phyloP scores from a whole-genome alignment of 1,140 invertebrate genomes.

The Tenebrio molitor region DNA sequence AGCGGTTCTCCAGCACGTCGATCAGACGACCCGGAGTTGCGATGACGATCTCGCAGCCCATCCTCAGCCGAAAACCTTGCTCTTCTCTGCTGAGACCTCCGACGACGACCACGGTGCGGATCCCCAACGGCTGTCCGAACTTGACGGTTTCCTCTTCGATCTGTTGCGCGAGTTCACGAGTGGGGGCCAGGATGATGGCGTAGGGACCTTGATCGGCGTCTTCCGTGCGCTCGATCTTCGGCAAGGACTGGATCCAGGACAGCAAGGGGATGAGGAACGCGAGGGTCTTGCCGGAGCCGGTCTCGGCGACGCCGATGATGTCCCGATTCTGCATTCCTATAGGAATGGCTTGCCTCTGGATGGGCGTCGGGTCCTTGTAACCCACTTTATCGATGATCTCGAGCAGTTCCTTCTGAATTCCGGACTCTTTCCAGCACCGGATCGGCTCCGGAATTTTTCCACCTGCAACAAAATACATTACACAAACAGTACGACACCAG shows the following conservation, averaged over 20 bases:
- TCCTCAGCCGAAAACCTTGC: constrained; percentile 95
- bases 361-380: constrained; percentile 98
- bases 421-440: constrained; percentile 94
- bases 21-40: constrained; percentile 99
- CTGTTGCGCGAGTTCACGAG: constrained; percentile 98
- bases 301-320: constrained; percentile 99
- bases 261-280: constrained; percentile 98
- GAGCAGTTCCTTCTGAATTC: constrained; percentile 91
- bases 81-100: constrained; percentile 98
- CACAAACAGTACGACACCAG: too few relatives aligned
- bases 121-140: constrained; percentile 95
- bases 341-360: constrained; percentile 99
- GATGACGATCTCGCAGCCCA: constrained; percentile 99
- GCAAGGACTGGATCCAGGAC: constrained; percentile 98
- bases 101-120: constrained; percentile 97
- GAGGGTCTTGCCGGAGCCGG: constrained; percentile 93
- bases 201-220: constrained; percentile 98
- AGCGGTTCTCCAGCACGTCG: constrained; percentile 98
- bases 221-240: constrained; percentile 94
- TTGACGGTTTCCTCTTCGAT: constrained; percentile 99
- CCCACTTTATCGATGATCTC: constrained; percentile 97
- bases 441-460: constrained; percentile 98
- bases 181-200: constrained; percentile 98
- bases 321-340: constrained; percentile 99
- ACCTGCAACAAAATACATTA: constrained; percentile 65